Evolutionary conservation across 2,113 vertebrate genomes (phyloP).

Genomic region (Prietella phreatophila): DNA sequence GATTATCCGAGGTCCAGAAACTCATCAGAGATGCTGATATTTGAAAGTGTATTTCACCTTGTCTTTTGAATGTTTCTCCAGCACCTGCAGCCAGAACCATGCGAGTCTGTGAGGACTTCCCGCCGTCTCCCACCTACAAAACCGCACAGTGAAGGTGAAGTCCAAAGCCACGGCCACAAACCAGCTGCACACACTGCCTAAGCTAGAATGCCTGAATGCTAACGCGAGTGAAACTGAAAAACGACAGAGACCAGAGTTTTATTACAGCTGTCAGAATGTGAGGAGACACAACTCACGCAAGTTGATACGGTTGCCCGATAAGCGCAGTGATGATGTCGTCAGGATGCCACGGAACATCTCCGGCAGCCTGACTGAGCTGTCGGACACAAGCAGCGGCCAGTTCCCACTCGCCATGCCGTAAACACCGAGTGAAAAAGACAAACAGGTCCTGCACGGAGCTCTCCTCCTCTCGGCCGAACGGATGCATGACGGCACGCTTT

Average conservation of each 20-base stretch:
- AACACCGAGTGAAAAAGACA: constrained; percentile 80
- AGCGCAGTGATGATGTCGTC: constrained; percentile 79
- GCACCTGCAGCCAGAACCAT: constrained; percentile 90
- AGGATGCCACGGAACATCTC: constrained; percentile 67
- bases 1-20: not conserved
- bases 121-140: constrained; percentile 69
- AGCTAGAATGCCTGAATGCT: not conserved
- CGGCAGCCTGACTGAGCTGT: constrained; percentile 74
- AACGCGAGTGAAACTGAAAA: not conserved
- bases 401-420: constrained; percentile 84
- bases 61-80: constrained; percentile 80
- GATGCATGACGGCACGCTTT: constrained; percentile 69
- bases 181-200: not conserved
- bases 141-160: not conserved
- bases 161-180: not conserved
- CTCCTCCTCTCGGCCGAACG: constrained; percentile 80
- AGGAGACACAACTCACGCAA: constrained; percentile 70
- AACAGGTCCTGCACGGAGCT: constrained; percentile 81
- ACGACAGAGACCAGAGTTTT: not conserved
- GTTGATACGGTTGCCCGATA: constrained; percentile 73
- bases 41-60: constrained; percentile 68
- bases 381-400: constrained; percentile 85
- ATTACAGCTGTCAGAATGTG: not conserved
- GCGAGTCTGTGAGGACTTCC: constrained; percentile 82
- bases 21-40: not conserved